Conservation (phyloP, 2,113 vertebrate genomes). For the Alouatta palliata region DNA sequence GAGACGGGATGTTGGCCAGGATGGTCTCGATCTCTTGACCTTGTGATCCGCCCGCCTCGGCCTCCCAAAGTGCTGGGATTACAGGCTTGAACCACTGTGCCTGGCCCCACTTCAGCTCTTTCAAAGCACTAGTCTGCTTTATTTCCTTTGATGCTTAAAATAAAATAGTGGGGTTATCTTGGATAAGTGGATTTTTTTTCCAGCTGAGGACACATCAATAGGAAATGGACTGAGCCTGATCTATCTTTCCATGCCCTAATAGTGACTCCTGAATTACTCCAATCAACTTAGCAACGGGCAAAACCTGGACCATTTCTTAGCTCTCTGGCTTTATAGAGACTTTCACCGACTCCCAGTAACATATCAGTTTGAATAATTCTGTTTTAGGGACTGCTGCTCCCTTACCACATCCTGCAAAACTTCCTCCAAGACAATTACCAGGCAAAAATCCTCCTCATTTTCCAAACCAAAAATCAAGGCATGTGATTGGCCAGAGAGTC, state of each 20-base stretch:
- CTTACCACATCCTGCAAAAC: not conserved
- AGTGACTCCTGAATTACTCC: not conserved
- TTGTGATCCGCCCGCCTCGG: too few relatives aligned
- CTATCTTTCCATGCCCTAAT: not conserved
- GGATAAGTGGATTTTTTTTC: not conserved
- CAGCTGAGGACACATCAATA: not conserved
- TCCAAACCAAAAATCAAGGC: not conserved
- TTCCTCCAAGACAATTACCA: not conserved
- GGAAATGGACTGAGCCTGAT: not conserved
- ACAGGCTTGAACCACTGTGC: too few relatives aligned
- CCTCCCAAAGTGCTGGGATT: too few relatives aligned
- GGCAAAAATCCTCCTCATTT: not conserved
- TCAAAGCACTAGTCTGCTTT: constrained; percentile 4
- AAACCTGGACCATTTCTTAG: not conserved
- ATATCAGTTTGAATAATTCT: not conserved
- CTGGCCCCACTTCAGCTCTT: not conserved
- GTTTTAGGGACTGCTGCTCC: not conserved
- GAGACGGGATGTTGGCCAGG: too few relatives aligned
- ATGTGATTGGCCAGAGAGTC: not conserved
- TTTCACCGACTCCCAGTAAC: not conserved
- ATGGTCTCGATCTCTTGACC: too few relatives aligned
- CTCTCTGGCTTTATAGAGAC: not conserved
- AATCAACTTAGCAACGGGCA: not conserved
- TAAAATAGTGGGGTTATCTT: not conserved
- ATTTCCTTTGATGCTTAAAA: constrained; percentile 47